Conservation (phyloP, 2,888 invertebrate genomes). For the Scaptomyza polygonia region DNA sequence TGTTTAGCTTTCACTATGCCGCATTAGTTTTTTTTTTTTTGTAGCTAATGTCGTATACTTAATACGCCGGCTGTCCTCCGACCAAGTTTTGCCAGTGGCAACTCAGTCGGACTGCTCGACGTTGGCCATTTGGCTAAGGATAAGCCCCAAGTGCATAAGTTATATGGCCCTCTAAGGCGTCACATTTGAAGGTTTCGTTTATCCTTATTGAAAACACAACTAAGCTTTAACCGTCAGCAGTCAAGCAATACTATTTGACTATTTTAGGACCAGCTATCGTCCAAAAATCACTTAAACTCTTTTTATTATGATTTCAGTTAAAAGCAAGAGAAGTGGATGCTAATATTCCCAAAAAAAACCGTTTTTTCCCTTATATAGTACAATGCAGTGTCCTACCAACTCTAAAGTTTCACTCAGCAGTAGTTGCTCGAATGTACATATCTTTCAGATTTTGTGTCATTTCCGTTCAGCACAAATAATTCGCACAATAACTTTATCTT, state of each 20-base stretch:
- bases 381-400: too few species aligned
- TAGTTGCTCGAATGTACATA: neutral
- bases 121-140: conserved; percentile 40
- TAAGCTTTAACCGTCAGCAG: neutral
- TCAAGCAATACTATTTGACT: too few species aligned
- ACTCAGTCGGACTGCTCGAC: conserved; percentile 25
- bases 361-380: too few species aligned
- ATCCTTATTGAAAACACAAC: conserved; percentile 30
- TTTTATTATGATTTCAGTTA: too few species aligned
- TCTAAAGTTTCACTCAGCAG: too few species aligned
- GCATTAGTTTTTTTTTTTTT: conserved; percentile 59
- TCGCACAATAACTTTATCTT: neutral
- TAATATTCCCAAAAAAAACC: too few species aligned
- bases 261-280: too few species aligned
- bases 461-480: conserved; percentile 1
- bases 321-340: too few species aligned
- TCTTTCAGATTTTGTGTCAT: neutral
- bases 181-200: conserved; percentile 13
- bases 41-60: conserved; percentile 53
- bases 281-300: too few species aligned
- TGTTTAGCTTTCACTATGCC: conserved; percentile 75
- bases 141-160: conserved; percentile 57
- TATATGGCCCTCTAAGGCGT: conserved; percentile 27
- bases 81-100: conserved; percentile 47
- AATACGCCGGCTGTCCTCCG: conserved; percentile 46